Conservation (phyloP, 2,113 vertebrate species). For the Hepsetus odoe region DNA sequence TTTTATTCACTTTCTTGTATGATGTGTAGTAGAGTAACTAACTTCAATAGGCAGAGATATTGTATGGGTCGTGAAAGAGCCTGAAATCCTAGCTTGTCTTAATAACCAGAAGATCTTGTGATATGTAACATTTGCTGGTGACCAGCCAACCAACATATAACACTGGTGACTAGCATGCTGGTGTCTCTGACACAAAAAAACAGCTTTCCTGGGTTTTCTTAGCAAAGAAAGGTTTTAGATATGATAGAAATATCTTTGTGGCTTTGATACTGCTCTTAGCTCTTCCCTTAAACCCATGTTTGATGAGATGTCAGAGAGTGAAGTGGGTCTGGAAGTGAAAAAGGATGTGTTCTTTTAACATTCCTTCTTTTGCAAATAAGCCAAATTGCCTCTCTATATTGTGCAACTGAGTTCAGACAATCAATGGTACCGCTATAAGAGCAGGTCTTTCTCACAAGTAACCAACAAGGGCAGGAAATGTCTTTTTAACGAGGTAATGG, state of each 20-base stretch:
- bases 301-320: constrained; percentile 8
- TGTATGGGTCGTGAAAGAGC: too few species aligned
- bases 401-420: neutral
- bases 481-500: constrained; percentile 46
- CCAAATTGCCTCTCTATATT: neutral
- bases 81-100: too few species aligned
- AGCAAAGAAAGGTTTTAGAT: too few species aligned
- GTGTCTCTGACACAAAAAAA: too few species aligned
- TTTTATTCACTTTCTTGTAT: neutral
- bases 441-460: neutral
- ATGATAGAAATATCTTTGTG: neutral
- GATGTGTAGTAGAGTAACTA: too few species aligned
- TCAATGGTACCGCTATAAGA: neutral
- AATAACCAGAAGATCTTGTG: too few species aligned
- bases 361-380: neutral
- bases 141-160: too few species aligned
- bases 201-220: too few species aligned
- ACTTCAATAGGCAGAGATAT: neutral
- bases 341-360: neutral
- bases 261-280: neutral
- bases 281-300: constrained; percentile 1
- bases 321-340: neutral
- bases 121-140: too few species aligned
- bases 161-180: too few species aligned
- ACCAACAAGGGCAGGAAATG: constrained; percentile 38